phyloP scores from a whole-genome alignment of 92 coral and sea anemone species.

The Epizoanthus rinbou region DNA sequence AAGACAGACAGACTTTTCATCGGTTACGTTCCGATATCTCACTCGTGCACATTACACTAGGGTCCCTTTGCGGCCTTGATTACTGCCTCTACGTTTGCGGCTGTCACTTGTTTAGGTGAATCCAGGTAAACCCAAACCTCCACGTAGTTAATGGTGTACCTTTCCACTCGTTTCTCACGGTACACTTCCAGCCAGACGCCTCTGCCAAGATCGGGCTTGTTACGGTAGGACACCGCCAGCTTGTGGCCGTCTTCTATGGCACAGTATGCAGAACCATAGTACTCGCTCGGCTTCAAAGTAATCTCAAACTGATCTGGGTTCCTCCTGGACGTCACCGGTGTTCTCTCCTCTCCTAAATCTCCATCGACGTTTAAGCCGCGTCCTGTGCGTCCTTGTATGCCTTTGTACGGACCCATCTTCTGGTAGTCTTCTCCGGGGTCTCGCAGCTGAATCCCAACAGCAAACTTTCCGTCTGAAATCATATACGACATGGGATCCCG shows the following conservation, averaged over 20 bases:
- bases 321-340: constrained; percentile 8
- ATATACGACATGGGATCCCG: constrained; percentile 64
- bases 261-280: constrained; percentile 69
- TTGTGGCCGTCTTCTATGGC: constrained; percentile 74
- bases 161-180: no score
- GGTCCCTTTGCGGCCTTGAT: no score
- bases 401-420: constrained; percentile 57
- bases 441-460: constrained; percentile 60
- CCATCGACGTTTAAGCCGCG: constrained; percentile 9
- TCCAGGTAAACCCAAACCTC: no score
- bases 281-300: constrained; percentile 45
- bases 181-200: constrained; percentile 44
- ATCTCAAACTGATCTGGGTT: constrained; percentile 77
- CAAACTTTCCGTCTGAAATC: constrained; percentile 58
- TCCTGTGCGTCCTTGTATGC: constrained; percentile 47
- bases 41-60: no score
- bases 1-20: no score
- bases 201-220: constrained; percentile 30
- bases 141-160: no score
- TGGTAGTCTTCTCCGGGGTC: constrained; percentile 63
- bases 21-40: no score
- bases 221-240: constrained; percentile 51
- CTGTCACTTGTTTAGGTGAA: no score
- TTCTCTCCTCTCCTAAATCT: neutral
- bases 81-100: no score